A percentile compares a stretch with the other conserved stretches of the same genome.
phyloP scores from a whole-genome alignment of 1,140 invertebrate genomes.

The Marisa cornuarietis region DNA sequence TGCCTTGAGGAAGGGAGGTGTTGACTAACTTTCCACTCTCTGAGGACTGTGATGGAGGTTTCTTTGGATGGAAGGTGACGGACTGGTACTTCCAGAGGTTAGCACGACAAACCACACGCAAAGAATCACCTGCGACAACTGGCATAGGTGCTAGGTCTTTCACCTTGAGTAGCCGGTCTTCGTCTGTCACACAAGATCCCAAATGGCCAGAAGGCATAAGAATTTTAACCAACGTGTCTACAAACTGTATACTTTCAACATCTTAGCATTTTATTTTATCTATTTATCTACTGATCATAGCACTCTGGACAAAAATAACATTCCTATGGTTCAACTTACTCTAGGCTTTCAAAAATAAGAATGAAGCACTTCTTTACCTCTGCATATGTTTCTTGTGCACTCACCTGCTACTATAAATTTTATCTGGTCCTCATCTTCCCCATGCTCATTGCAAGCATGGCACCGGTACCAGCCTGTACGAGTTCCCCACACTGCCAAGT shows the following conservation, averaged over 20 bases:
- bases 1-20: no score
- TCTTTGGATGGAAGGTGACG: constrained; percentile 13
- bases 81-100: constrained; percentile 35
- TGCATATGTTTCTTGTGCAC: neutral
- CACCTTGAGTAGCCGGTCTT: constrained; percentile 1
- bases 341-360: no score
- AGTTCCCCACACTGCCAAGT: constrained; percentile 13
- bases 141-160: neutral
- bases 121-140: constrained; percentile 29
- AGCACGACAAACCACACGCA: constrained; percentile 33
- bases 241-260: no score
- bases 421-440: constrained; percentile 16
- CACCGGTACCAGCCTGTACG: constrained; percentile 27
- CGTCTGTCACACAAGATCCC: constrained; percentile 2
- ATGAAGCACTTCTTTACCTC: no score
- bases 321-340: no score
- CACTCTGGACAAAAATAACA: no score
- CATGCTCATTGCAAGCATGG: constrained; percentile 25
- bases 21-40: no score
- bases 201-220: no score
- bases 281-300: no score
- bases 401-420: constrained; percentile 32
- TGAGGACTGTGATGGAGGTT: neutral
- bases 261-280: no score
- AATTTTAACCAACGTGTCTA: no score